phyloP scores from a whole-genome alignment of 1,140 invertebrate species.

The Propsilocerus akamusi region DNA sequence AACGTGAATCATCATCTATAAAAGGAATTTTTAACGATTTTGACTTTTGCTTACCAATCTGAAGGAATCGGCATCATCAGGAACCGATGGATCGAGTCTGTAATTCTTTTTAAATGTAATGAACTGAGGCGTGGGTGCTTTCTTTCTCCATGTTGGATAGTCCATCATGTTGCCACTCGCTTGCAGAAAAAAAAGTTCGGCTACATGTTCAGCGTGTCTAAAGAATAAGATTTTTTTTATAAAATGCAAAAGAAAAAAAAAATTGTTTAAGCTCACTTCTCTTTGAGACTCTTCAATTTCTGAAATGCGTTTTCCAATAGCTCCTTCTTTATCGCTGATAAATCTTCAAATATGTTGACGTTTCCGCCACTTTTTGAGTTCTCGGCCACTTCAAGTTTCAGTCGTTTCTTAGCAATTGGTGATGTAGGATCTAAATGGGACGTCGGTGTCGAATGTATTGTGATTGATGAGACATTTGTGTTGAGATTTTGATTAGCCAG shows the following conservation, averaged over 20 bases:
- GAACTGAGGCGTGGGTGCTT: slow-evolving; percentile 49
- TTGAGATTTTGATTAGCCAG: neutral
- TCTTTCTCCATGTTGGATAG: slow-evolving; percentile 61
- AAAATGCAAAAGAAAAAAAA: neutral
- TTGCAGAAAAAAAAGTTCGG: slow-evolving; percentile 72
- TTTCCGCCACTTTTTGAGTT: neutral
- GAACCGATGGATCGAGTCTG: slow-evolving; percentile 41
- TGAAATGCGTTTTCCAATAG: slow-evolving; percentile 21
- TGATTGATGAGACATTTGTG: neutral
- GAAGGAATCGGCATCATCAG: slow-evolving; percentile 15
- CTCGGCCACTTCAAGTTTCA: neutral
- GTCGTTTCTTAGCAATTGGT: neutral
- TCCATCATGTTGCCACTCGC: slow-evolving; percentile 75
- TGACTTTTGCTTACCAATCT: neutral
- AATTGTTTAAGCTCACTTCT: slow-evolving; percentile 14
- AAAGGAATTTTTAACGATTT: neutral
- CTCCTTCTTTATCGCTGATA: slow-evolving; percentile 21
- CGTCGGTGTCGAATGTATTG: neutral
- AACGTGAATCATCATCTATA: slow-evolving; percentile 12
- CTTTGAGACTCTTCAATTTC: slow-evolving; percentile 22
- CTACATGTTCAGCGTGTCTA: slow-evolving; percentile 58
- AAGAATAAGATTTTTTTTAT: neutral
- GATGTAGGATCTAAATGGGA: neutral
- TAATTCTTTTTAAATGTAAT: slow-evolving; percentile 54
- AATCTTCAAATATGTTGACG: slow-evolving; percentile 12